Base-by-base conservation (phyloP, 1,140 invertebrate species). In the Arctopsyche grandis region DNA sequence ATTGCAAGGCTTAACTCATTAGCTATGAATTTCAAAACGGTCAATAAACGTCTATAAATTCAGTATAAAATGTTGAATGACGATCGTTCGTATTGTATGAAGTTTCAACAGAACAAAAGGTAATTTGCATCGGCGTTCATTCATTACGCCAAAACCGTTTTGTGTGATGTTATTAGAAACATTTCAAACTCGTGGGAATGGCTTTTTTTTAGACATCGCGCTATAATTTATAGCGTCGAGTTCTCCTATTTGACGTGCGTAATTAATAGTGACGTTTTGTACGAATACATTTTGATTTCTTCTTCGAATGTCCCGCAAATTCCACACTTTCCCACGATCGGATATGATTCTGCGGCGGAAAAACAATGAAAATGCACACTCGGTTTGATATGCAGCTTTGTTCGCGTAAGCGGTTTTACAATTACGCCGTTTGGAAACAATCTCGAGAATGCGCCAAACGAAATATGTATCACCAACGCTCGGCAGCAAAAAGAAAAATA, bases 311-410 rank as follows among this genome's bases (percentile, higher is more conserved):
- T 38, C 29, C 7, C 3, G 16, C 48, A 16, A 60, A 60, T 21
- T 60, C 19, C 19, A 4, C 9, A 60, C 58, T 22, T 21, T 60
- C 58, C 19, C 58, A 60, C 58, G 58, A 52, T 14, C 7, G n/a
- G 24, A 66, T n/a, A 26, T 66, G 16, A 24, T 60, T 26, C 63
- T 24, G 19, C 24, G 10, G 58, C 5, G 16, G 21, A 60, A 60
- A 19, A 66, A 66, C 63, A 66, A 66, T 66, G 63, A 9, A 66
- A 66, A 66, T 24, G 63, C 24, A 66, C 16, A 16, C 12, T 52
- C 48, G 48, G 10, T 52, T n/a, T 52, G 10, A 24, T 66, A 66
- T 9, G 56, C 56, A 16, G 56, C 56, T 60, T 60, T 60, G 56
- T 60, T 60, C 9, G 56, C n/a, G 1, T 60, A 60, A 60, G 19